Evolutionary conservation across 2,888 invertebrate genomes (phyloP), one percentile per base, ranked within the genome.

Genomic region (Chymomyza caudatula): DNA sequence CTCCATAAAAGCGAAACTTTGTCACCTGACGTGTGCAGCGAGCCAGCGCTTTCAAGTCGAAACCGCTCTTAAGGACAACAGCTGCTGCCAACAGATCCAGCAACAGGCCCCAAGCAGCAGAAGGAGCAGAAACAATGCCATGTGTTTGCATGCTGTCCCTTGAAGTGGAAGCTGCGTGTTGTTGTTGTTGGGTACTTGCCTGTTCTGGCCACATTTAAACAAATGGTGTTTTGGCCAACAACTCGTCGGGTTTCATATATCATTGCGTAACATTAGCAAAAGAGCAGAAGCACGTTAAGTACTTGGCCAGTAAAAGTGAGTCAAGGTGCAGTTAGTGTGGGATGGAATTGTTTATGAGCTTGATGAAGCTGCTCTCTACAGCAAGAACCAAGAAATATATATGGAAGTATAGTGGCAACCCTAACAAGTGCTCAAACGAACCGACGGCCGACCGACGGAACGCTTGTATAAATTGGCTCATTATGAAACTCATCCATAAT

Each of bases 381-480:
- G n/a, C 4, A 51, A 19, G 17, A 51, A 44, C 3, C n/a, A 11
- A 29, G 11, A 37, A 4, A 11, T 37, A 37, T 37, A 11, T 6
- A 4, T 29, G 4, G 8, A 11, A 37, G 20, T 29, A 20, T 60
- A 17, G 15, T 25, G 29, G 15, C n/a, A 25, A 13, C 17, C 4
- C 25, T 25, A 25, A 53, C 25, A 53, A 53, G 23, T 13, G 15
- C 8, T 20, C 19, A 42, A 69, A 55, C 49, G 49, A 64, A 52
- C 53, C 5, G 44, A 20, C 53, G 71, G 22, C 43, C 49, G 47
- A 19, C 29, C 59, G 25, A 43, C 44, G 52, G 63, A 78, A 65
- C 80, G 74, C 80, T 82, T 82, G 83, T 85, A 82, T 87, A 87
- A 87, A 85, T 87, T 86, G 85, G 78, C 82, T 85, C 87, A 85